Conservation (phyloP, 1,140 invertebrate genomes). For the Diorhabda carinulata region DNA sequence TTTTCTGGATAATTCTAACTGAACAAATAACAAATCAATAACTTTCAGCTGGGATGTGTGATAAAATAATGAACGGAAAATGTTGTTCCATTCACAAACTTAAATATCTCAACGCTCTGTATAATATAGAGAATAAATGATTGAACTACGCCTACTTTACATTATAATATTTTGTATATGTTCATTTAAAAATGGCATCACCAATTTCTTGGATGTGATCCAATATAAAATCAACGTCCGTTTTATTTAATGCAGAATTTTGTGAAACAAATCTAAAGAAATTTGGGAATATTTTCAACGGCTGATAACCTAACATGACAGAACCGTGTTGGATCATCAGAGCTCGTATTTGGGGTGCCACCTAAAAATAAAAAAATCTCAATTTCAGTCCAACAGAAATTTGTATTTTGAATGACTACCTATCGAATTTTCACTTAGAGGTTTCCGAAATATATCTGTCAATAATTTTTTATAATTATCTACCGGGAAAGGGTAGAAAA, state of each 20-base stretch:
- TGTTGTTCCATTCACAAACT: neutral
- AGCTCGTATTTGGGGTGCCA: constrained; percentile 67
- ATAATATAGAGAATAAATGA: neutral
- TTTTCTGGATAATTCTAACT: neutral
- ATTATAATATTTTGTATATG: neutral
- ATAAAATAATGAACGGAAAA: neutral
- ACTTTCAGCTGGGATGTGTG: neutral
- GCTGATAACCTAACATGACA: constrained; percentile 71
- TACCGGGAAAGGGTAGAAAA: too few relatives aligned
- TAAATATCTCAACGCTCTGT: neutral
- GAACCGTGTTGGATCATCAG: constrained; percentile 63
- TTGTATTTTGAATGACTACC: too few relatives aligned
- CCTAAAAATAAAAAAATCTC: constrained; percentile 49
- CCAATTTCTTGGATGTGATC: constrained; percentile 59
- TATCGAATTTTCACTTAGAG: too few relatives aligned
- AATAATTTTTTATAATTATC: too few relatives aligned
- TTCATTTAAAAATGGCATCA: constrained; percentile 43
- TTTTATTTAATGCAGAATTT: constrained; percentile 54
- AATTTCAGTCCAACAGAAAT: neutral
- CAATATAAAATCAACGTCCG: constrained; percentile 58
- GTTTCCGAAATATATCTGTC: too few relatives aligned
- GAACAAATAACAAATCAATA: neutral
- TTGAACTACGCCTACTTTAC: neutral
- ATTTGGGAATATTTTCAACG: constrained; percentile 57
- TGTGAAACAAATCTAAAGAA: constrained; percentile 72